A percentile compares a stretch with the other conserved stretches of the same genome.
Evolutionary conservation across 2,888 invertebrate genomes (phyloP).

Genomic region (Pandemis heparana): DNA sequence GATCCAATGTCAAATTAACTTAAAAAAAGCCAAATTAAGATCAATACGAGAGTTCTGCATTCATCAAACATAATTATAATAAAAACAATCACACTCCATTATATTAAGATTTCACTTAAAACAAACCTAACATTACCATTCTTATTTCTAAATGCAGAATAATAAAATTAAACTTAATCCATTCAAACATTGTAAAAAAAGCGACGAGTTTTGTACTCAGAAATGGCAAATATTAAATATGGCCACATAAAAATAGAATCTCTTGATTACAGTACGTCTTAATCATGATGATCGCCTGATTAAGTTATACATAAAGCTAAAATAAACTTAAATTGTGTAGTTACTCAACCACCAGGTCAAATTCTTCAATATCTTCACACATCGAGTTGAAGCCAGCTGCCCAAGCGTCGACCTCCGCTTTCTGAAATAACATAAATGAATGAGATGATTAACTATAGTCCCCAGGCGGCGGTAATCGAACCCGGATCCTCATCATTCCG

Average conservation of each 20-base stretch:
- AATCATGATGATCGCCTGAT: slow-evolving; percentile 19
- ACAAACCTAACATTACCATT: slow-evolving; percentile 17
- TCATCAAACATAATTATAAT: slow-evolving; percentile 23
- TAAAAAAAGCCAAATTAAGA: slow-evolving; percentile 15
- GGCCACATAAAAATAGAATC: slow-evolving; percentile 20
- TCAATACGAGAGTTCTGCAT: slow-evolving; percentile 16
- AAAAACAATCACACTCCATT: slow-evolving; percentile 34
- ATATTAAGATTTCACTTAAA: slow-evolving; percentile 34
- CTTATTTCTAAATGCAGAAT: slow-evolving; percentile 14
- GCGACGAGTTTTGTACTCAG: slow-evolving; percentile 30
- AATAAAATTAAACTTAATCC: slow-evolving; percentile 20
- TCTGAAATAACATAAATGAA: slow-evolving; percentile 64
- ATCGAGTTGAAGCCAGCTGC: slow-evolving; percentile 85
- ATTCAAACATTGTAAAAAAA: slow-evolving; percentile 26
- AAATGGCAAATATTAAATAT: slow-evolving; percentile 37
- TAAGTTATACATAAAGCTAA: not conserved
- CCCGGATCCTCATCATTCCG: no score
- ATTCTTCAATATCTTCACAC: slow-evolving; percentile 85
- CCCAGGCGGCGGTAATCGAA: no score
- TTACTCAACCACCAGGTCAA: slow-evolving; percentile 74
- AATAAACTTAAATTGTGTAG: slow-evolving; percentile 12
- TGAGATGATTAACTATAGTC: no score
- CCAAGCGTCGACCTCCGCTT: slow-evolving; percentile 83
- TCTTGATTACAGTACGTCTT: slow-evolving; percentile 21
- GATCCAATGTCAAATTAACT: slow-evolving; percentile 34